Evolutionary conservation across 2,888 invertebrate genomes (phyloP), one percentile per base, ranked within the genome.

Genomic region (Calameuta pallipes): DNA sequence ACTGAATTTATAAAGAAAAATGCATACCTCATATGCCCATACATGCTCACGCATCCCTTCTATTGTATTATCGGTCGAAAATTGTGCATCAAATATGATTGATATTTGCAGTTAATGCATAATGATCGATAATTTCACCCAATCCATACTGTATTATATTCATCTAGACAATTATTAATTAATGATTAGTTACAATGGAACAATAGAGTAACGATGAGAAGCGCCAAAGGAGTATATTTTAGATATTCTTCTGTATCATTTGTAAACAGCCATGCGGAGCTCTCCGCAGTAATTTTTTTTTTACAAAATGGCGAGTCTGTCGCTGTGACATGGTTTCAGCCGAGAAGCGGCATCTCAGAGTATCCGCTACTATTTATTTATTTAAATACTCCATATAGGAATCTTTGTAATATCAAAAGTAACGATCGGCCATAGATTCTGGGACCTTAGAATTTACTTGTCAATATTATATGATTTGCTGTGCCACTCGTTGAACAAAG

Each of bases 91-190:
- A 77, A 81, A 80, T 83, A 84, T 81, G 83, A 79, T 83, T 84
- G 82, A 77, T 80, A 81, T 78, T 71, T 78, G 56, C 70, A 56
- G 15, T 78, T 69, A 78, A 82, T 76, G 79, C 80, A 85, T 82
- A 83, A 81, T 80, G 79, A 83, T 83, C 83, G 80, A 75, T 82
- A 81, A 76, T 80, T 36, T 79, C 79, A 76, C 41, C 76, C 76
- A 74, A 79, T 79, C 76, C 79, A 76, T 74, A 76, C 76, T 86
- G 87, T 86, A 87, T 83, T 84, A 86, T 86, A 87, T 84, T 84
- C 86, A 85, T 83, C 83, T 87, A 86, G 84, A 76, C 80, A 83
- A 83, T 80, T 84, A 80, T 85, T 87, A 83, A 84, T 81, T 82
- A 79, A 82, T 81, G 77, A 82, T 41, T 84, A 85, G 80, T 74